Base-by-base conservation (phyloP, 2,888 invertebrate species). In the Sarcophaga variegata region DNA sequence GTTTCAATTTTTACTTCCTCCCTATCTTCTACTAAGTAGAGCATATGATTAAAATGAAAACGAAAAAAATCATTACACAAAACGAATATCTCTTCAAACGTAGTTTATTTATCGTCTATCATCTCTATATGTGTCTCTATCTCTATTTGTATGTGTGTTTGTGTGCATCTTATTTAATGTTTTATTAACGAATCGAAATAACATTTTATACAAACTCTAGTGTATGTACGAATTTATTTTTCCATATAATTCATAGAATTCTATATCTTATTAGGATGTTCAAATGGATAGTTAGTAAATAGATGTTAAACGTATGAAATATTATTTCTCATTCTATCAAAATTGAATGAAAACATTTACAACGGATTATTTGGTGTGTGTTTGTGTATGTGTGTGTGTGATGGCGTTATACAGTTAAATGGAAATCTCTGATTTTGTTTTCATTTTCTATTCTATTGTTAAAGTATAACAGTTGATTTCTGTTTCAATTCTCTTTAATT, bases 21-120 rank as follows among this genome's bases (percentile, higher is more conserved):
- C 20, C 72, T 78, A 54, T 64, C 69, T 66, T 85, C 78, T 85
- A 74, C 78, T 74, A 60, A 78, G 82, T 81, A 79, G 54, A 54
- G 17, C 54, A 54, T 54, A 54, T 63, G 62, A 69, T 64, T 45
- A 22, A 75, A 75, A 66, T 59, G 27, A 81, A n/a, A 45, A 54
- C 12, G 49, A 77, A 22, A 25, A 37, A 77, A 76, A 20, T 14
- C 47, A 78, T 45, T 49, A 54, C 72, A 67, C 54, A 27, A 66
- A 81, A 72, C 37, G 37, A 20, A 74, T 59, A 79, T 80, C 54
- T 72, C 70, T 81, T 81, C 77, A 84, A 84, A 78, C 60, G 81
- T 87, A 87, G 84, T 76, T 79, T 87, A 71, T 79, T 25, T 80
- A 14, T 74, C 37, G 27, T 14, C 4, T 27, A 82, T 74, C 64